phyloP scores from a whole-genome alignment of 2,888 invertebrate genomes.

The Mesorhabditis belari region DNA sequence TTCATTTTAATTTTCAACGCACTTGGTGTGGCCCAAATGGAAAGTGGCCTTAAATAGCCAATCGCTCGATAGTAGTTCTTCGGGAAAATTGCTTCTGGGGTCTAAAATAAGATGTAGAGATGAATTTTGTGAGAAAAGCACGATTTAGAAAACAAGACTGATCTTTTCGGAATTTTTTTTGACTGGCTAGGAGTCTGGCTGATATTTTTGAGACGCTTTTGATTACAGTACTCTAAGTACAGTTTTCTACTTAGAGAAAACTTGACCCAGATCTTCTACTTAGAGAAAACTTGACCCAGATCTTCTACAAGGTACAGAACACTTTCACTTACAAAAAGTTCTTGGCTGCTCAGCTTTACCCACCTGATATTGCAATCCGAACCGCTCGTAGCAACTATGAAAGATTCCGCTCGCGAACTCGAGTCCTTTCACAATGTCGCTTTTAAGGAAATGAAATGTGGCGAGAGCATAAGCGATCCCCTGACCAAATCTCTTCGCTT shows the following conservation, averaged over 20 bases:
- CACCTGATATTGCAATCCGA: constrained; percentile 52
- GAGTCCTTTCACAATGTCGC: constrained; percentile 64
- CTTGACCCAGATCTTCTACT: too few species aligned
- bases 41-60: constrained; percentile 83
- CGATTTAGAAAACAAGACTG: too few species aligned
- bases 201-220: background rate
- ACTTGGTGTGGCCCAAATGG: constrained; percentile 83
- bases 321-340: too few species aligned
- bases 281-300: too few species aligned
- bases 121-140: too few species aligned
- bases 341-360: too few species aligned
- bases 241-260: too few species aligned
- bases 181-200: too few species aligned
- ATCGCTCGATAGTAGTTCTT: constrained; percentile 63
- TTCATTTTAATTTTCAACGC: constrained; percentile 55
- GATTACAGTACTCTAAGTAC: too few species aligned
- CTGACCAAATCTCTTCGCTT: constrained; percentile 86
- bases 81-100: constrained; percentile 80
- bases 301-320: too few species aligned
- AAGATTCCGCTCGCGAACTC: constrained; percentile 79
- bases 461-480: constrained; percentile 78
- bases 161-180: too few species aligned
- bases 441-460: constrained; percentile 71
- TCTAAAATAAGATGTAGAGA: constrained; percentile 66
- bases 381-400: constrained; percentile 69